Percentiles rank a stretch among this genome's conserved stretches.
Conservation (phyloP, 2,113 vertebrate genomes). For the Nasalis larvatus region DNA sequence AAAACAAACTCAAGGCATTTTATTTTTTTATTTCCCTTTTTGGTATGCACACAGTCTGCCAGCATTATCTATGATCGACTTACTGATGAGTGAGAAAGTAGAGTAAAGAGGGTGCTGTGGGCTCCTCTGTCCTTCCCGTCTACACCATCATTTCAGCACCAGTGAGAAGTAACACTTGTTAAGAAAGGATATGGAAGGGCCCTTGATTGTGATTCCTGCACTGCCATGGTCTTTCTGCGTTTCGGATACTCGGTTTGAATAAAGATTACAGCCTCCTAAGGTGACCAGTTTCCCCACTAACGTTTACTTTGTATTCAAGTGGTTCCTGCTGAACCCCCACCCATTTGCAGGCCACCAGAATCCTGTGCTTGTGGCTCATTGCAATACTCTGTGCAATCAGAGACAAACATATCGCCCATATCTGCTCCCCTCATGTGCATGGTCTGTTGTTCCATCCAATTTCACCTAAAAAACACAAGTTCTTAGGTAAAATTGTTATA, state of each 20-base stretch:
- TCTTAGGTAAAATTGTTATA: background rate
- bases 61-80: background rate
- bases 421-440: background rate
- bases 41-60: background rate
- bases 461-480: background rate
- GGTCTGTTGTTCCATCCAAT: background rate
- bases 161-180: background rate
- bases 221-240: background rate
- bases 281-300: background rate
- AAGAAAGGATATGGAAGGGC: background rate
- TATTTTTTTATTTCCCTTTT: background rate
- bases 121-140: background rate
- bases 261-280: background rate
- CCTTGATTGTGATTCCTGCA: background rate
- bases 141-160: background rate
- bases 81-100: background rate
- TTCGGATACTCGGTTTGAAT: background rate
- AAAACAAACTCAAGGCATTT: background rate
- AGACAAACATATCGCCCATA: fast-evolving
- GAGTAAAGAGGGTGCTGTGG: background rate
- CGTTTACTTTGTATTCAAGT: fast-evolving
- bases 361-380: background rate
- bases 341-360: background rate
- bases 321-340: background rate
- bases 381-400: background rate